Conservation (phyloP, 2,113 vertebrate genomes). For the human (Homo sapiens) region DNA sequence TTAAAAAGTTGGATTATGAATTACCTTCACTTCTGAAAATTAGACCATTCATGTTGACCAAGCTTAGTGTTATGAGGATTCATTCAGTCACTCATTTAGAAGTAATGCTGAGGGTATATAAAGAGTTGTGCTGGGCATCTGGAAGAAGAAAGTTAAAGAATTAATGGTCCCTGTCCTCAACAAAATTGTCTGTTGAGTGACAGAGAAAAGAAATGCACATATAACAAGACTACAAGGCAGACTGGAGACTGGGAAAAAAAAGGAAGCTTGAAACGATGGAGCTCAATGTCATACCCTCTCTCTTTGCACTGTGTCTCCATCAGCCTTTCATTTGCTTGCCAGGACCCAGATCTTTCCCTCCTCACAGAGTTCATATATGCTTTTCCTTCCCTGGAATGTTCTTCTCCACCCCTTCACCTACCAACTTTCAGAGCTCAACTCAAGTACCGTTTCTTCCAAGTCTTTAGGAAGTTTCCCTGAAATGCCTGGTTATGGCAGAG, state of each 20-base stretch:
- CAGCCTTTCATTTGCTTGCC: not conserved
- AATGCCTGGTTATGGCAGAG: not conserved
- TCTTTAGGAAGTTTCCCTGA: not conserved
- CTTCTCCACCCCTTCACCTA: not conserved
- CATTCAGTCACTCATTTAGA: not conserved
- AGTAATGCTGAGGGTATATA: not conserved
- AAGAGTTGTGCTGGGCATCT: not conserved
- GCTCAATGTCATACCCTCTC: not conserved
- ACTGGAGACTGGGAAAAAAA: not conserved
- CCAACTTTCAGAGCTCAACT: not conserved
- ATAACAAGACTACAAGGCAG: not conserved
- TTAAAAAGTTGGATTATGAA: not conserved
- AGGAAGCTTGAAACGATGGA: not conserved
- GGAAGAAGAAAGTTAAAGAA: not conserved
- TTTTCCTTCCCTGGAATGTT: not conserved
- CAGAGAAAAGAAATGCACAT: not conserved
- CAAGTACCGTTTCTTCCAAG: not conserved
- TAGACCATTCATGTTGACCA: not conserved
- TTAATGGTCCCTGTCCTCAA: not conserved
- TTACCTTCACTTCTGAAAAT: conserved; percentile 1
- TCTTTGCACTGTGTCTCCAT: not conserved
- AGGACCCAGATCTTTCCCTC: not conserved
- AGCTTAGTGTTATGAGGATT: not conserved
- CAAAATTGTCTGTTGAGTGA: not conserved
- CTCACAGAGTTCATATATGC: not conserved